phyloP scores from a whole-genome alignment of 92 coral and sea anemone genomes.

The Umimayanthus kanabou region DNA sequence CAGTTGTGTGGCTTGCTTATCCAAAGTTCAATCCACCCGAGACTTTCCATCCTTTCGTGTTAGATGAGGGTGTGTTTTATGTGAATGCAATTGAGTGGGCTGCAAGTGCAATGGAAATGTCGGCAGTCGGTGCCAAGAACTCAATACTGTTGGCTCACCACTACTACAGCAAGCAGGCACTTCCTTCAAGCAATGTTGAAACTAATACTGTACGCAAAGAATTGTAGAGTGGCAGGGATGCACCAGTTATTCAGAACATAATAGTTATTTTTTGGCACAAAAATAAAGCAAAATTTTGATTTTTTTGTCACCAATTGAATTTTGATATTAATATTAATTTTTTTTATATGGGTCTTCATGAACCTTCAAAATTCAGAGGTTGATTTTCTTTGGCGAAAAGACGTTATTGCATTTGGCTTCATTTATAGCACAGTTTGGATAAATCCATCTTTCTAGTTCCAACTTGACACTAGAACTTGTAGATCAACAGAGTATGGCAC shows the following conservation, averaged over 20 bases:
- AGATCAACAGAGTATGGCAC: no score
- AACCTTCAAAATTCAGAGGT: no score
- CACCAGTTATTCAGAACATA: background rate
- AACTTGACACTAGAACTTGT: no score
- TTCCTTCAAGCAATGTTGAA: background rate
- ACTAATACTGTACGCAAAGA: conserved; percentile 31
- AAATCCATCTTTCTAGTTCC: no score
- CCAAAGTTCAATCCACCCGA: conserved; percentile 87
- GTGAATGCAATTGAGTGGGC: conserved; percentile 92
- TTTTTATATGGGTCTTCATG: no score
- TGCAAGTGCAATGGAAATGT: conserved; percentile 99
- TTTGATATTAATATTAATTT: no score
- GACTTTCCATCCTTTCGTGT: conserved; percentile 77
- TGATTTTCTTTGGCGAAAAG: no score
- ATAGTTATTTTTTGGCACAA: no score
- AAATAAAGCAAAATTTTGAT: no score
- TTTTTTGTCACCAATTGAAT: no score
- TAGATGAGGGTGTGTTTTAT: conserved; percentile 95
- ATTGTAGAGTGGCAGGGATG: conserved; percentile 39
- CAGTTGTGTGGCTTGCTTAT: conserved; percentile 84
- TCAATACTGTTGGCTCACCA: conserved; percentile 82
- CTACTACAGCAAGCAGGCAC: conserved; percentile 39
- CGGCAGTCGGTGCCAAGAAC: conserved; percentile 86
- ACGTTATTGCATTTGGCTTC: no score
- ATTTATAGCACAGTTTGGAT: no score